Evolutionary conservation across 2,888 invertebrate species (phyloP).

Genomic region (Conchocele bisecta): DNA sequence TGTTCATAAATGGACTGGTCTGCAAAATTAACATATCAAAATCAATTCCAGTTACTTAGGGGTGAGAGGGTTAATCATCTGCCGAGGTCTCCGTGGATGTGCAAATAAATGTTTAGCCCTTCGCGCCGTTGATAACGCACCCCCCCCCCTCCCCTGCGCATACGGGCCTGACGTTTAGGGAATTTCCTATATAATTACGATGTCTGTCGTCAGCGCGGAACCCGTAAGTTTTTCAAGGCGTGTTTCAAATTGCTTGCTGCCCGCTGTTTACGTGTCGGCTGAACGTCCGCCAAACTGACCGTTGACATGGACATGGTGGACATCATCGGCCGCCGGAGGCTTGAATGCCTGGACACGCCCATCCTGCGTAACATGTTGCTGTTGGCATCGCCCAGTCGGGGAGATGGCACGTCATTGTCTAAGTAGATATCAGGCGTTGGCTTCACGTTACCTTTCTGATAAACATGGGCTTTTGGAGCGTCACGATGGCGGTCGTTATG

Average conservation of each 20-base stretch:
- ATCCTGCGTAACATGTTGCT: conserved; percentile 18
- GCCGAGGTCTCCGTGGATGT: too few species aligned
- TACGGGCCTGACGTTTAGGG: too few species aligned
- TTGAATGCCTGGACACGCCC: conserved; percentile 44
- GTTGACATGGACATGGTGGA: conserved; percentile 38
- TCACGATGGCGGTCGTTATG: conserved; percentile 17
- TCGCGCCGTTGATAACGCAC: too few species aligned
- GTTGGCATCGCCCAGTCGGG: conserved; percentile 40
- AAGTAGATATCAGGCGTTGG: conserved; percentile 41
- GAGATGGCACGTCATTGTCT: conserved; percentile 35
- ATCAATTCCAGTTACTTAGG: too few species aligned
- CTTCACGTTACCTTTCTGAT: conserved; percentile 32
- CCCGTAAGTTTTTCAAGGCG: conserved; percentile 46
- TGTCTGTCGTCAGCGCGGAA: conserved; percentile 53
- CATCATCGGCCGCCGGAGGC: conserved; percentile 24
- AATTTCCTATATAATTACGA: too few species aligned
- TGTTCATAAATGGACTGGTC: too few species aligned
- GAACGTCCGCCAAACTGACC: conserved; percentile 49
- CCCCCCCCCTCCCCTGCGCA: too few species aligned
- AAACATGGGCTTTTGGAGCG: conserved; percentile 34
- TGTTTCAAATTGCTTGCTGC: conserved; percentile 52
- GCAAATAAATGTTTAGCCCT: too few species aligned
- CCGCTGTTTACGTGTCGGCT: conserved; percentile 53
- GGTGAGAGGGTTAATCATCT: too few species aligned
- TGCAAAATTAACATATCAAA: too few species aligned